Evolutionary conservation across 2,797 vertebrate species (phyloP).

Genomic region (Carapus acus): DNA sequence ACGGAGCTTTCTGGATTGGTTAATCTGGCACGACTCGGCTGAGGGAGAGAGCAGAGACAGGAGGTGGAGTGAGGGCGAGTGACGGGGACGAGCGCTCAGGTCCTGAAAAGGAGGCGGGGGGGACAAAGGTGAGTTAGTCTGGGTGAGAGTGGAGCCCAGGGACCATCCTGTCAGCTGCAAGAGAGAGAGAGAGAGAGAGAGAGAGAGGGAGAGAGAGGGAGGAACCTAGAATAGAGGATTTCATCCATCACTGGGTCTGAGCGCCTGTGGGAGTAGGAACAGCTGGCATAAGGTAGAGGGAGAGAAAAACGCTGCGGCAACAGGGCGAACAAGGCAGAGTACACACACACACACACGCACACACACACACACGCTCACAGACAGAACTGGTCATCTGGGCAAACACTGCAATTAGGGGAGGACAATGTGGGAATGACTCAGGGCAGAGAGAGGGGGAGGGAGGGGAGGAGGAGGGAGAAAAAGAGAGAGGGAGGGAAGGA

Average conservation of each 20-base stretch:
- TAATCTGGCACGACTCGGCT: constrained; percentile 74
- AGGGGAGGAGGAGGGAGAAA: too few relatives aligned
- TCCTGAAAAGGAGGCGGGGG: background rate
- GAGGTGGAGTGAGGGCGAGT: background rate
- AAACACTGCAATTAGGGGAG: constrained; percentile 47
- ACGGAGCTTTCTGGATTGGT: constrained; percentile 76
- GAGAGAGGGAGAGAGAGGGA: too few relatives aligned
- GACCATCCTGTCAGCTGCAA: background rate
- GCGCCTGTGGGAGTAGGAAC: constrained; percentile 12
- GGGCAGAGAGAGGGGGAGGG: constrained; percentile 33
- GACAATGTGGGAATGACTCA: constrained; percentile 59
- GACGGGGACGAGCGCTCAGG: background rate
- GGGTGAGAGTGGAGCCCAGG: background rate
- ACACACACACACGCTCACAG: too few relatives aligned
- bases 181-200: too few relatives aligned
- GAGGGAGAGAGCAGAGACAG: constrained; percentile 64
- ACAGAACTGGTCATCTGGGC: constrained; percentile 42
- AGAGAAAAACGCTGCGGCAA: constrained; percentile 33
- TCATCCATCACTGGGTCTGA: background rate
- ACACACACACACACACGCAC: too few relatives aligned
- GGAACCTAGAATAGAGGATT: too few relatives aligned
- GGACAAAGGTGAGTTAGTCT: background rate
- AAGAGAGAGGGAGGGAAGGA: too few relatives aligned
- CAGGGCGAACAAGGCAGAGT: constrained; percentile 30
- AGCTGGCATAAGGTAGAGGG: constrained; percentile 11